These are phyloP conservation scores for Grallaria varia DNA, from an alignment of 2,113 vertebrate species.

Conservation along the genomic window DNA sequence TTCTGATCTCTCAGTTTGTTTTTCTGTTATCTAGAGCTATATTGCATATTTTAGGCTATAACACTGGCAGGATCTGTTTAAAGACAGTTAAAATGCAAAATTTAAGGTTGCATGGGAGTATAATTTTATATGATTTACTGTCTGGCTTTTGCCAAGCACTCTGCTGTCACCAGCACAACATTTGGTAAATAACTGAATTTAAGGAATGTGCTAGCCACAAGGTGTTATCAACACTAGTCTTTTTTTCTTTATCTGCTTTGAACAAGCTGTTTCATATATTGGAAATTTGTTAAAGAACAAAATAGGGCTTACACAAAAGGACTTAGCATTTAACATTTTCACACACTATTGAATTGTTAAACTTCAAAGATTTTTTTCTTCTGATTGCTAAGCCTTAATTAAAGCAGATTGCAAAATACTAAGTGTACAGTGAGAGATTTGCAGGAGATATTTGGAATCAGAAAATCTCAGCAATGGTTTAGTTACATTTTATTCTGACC, in stretches of 20 bases:
- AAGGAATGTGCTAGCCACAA: not conserved
- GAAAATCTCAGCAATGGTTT: not conserved
- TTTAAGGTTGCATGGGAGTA: slow-evolving; percentile 20
- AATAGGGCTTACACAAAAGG: slow-evolving; percentile 13
- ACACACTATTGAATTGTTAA: slow-evolving; percentile 18
- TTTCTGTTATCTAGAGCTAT: slow-evolving; percentile 15
- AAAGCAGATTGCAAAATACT: slow-evolving; percentile 37
- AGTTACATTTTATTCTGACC: slow-evolving; percentile 27
- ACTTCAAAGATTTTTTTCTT: slow-evolving; percentile 43
- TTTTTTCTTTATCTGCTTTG: not conserved
- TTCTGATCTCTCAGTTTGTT: slow-evolving; percentile 35
- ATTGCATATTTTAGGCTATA: slow-evolving; percentile 32
- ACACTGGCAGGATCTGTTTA: slow-evolving; percentile 19
- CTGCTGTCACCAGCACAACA: slow-evolving; percentile 24
- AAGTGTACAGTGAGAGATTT: not conserved
- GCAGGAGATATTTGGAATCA: slow-evolving; percentile 7
- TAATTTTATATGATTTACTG: slow-evolving; percentile 60
- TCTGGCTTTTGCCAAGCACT: slow-evolving; percentile 18
- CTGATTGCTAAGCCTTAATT: slow-evolving; percentile 55
- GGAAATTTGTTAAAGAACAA: not conserved
- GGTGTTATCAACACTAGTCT: not conserved
- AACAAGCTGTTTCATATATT: not conserved
- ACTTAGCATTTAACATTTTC: slow-evolving; percentile 43
- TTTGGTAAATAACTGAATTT: slow-evolving; percentile 68
- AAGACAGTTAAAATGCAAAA: slow-evolving; percentile 68